Conservation (phyloP, 2,797 vertebrate genomes). For the Scolopax bukidnonensis region DNA sequence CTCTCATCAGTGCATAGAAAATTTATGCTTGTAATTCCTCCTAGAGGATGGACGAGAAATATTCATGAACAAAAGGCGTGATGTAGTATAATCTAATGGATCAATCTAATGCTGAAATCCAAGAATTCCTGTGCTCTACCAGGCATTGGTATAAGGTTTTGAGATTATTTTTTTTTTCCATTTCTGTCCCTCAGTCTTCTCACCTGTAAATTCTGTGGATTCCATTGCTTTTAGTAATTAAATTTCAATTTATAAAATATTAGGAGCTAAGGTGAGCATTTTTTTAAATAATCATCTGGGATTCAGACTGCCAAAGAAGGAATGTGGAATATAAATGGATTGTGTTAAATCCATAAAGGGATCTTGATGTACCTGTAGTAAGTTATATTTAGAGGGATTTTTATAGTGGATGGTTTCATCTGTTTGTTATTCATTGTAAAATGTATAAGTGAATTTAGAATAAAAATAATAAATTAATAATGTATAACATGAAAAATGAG, state of each 20-base stretch:
- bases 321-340: neutral
- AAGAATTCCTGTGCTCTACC: neutral
- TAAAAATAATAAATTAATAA: neutral
- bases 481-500: neutral
- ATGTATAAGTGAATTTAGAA: neutral
- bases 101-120: neutral
- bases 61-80: neutral
- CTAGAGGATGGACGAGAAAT: slow-evolving; percentile 12
- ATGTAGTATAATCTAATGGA: neutral
- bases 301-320: neutral
- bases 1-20: slow-evolving; percentile 5
- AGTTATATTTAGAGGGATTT: neutral
- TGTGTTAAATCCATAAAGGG: neutral
- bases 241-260: neutral
- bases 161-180: neutral
- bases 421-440: neutral
- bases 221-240: neutral
- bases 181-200: neutral
- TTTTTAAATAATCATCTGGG: neutral
- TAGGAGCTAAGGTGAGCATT: neutral
- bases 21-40: slow-evolving; percentile 30
- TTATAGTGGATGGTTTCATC: neutral
- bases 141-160: neutral
- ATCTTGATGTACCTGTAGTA: neutral
- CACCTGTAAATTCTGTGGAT: neutral